Percentiles rank a stretch among this genome's conserved stretches.
These are phyloP conservation scores for silkworm (Bombyx mori) DNA, from an alignment of 1,140 invertebrate species.

Conservation along the genomic window DNA sequence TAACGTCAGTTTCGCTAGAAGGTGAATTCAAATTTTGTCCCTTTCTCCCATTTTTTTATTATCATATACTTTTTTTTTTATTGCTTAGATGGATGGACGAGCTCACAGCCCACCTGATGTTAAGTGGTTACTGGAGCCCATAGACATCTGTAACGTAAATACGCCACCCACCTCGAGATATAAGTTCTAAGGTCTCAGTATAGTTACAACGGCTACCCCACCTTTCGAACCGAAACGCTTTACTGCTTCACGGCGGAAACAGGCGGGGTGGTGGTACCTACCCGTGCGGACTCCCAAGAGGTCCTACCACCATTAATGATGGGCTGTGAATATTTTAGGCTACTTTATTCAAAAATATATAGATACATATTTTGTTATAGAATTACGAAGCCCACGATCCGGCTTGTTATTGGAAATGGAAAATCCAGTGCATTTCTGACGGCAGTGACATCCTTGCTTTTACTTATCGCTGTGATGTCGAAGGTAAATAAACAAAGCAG, in stretches of 20 bases:
- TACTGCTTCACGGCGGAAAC: too few relatives aligned
- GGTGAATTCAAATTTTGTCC: conserved; percentile 25
- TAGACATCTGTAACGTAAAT: too few relatives aligned
- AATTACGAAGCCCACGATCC: conserved; percentile 58
- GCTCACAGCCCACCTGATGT: too few relatives aligned
- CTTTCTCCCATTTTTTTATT: background rate
- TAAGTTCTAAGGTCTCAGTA: too few relatives aligned
- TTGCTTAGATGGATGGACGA: too few relatives aligned
- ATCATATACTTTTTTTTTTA: background rate
- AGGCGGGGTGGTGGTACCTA: too few relatives aligned
- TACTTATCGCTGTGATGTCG: conserved; percentile 57
- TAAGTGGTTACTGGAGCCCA: too few relatives aligned
- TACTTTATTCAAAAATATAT: too few relatives aligned
- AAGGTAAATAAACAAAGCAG: conserved; percentile 28
- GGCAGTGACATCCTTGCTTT: conserved; percentile 38
- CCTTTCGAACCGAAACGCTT: too few relatives aligned
- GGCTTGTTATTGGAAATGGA: conserved; percentile 52
- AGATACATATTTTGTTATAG: conserved; percentile 6
- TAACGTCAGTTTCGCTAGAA: conserved; percentile 54
- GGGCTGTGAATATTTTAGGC: background rate
- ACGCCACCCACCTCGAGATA: too few relatives aligned
- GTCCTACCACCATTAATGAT: background rate
- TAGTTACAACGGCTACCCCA: too few relatives aligned
- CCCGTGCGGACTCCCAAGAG: too few relatives aligned
- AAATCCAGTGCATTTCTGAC: conserved; percentile 53